Conservation (phyloP, 2,797 vertebrate genomes). For the Sebastes taczanowskii region DNA sequence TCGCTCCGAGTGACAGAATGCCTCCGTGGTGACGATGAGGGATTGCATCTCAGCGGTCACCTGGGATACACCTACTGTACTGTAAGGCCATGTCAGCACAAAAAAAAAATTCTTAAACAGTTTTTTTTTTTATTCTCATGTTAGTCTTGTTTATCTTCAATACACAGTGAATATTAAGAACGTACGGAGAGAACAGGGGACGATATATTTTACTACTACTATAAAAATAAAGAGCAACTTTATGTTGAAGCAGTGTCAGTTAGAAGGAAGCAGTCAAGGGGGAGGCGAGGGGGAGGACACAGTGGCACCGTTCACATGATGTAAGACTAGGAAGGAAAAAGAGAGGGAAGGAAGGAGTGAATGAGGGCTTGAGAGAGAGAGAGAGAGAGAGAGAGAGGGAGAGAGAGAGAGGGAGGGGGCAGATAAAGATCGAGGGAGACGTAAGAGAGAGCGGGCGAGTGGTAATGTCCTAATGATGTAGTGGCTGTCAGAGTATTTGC, state of each 20-base stretch:
- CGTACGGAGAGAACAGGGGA: not conserved
- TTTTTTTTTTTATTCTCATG: not conserved
- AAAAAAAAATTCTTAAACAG: not conserved
- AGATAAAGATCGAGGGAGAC: not conserved
- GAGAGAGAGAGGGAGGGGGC: conserved; percentile 2
- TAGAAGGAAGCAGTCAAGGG: not conserved
- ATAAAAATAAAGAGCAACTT: not conserved
- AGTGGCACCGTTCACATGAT: not conserved
- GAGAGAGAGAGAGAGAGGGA: not conserved
- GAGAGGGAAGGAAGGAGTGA: not conserved
- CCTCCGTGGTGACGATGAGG: conserved; percentile 24
- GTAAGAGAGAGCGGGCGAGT: conserved; percentile 37
- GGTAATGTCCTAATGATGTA: conserved; percentile 81
- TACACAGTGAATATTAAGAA: not conserved
- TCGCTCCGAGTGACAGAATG: conserved; percentile 34
- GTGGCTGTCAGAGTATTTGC: conserved; percentile 74
- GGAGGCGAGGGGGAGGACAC: not conserved
- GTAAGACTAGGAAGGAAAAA: conserved; percentile 9
- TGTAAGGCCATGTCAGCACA: conserved; percentile 25
- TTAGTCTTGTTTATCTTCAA: not conserved
- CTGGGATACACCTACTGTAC: conserved; percentile 5
- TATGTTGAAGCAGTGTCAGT: not conserved
- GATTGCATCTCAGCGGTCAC: conserved; percentile 34
- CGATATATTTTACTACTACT: not conserved
- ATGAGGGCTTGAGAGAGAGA: not conserved